phyloP scores from a whole-genome alignment of 2,113 vertebrate species.

The Cyanistes caeruleus region DNA sequence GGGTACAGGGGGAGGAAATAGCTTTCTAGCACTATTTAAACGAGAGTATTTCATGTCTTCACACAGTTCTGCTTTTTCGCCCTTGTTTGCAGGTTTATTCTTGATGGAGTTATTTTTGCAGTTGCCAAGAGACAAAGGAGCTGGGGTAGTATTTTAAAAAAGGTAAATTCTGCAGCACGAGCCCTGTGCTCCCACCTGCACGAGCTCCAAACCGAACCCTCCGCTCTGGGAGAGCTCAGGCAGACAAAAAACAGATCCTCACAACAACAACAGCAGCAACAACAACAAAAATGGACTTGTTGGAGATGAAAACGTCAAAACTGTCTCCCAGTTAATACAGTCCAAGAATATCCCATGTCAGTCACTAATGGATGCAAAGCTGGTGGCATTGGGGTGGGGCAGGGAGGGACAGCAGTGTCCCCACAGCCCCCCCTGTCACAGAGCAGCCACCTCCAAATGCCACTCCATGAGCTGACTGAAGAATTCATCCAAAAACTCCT shows the following conservation, averaged over 20 bases:
- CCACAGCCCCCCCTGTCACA: not conserved
- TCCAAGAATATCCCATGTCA: not conserved
- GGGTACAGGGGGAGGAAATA: slow-evolving; percentile 44
- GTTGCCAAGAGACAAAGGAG: slow-evolving; percentile 62
- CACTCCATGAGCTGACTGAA: not conserved
- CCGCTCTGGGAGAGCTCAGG: not conserved
- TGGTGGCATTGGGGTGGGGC: not conserved
- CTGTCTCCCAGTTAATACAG: not conserved
- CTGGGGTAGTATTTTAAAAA: not conserved
- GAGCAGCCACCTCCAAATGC: not conserved
- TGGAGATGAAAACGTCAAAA: not conserved
- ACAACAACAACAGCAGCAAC: not conserved
- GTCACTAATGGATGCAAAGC: accelerated
- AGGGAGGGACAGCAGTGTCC: not conserved
- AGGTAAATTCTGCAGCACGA: not conserved
- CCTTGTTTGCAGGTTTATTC: slow-evolving; percentile 67
- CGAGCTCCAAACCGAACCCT: not conserved
- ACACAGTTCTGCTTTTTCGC: slow-evolving; percentile 56
- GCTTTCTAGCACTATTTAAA: slow-evolving; percentile 55
- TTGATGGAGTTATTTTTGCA: slow-evolving; percentile 59
- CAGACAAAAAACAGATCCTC: not conserved
- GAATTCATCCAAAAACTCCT: not conserved
- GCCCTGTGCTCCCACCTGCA: not conserved
- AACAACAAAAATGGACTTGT: not conserved
- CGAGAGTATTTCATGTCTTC: slow-evolving; percentile 46